Percentiles rank a stretch among this genome's conserved stretches.
Evolutionary conservation across 1,140 invertebrate species (phyloP).

Genomic region (Brachionus sp.): DNA sequence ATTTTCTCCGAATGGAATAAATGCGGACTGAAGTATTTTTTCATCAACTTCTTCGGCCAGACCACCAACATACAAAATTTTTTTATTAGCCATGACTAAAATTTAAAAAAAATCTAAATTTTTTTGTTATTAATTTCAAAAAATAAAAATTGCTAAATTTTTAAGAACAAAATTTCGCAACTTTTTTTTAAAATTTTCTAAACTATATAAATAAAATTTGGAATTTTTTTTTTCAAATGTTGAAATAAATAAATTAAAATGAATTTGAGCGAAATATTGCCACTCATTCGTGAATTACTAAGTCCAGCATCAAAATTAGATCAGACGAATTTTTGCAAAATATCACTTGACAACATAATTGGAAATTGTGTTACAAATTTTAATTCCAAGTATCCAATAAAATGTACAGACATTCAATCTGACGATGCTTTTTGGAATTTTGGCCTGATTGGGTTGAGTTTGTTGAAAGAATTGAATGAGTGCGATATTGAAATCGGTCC

Average conservation of each 20-base stretch:
- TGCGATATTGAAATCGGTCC: not conserved
- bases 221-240: not conserved
- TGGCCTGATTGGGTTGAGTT: not conserved
- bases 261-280: not conserved
- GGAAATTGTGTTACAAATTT: slow-evolving; percentile 26
- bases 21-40: slow-evolving; percentile 88
- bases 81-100: slow-evolving; percentile 28
- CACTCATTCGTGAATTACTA: not conserved
- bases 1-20: slow-evolving; percentile 90
- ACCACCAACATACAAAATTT: slow-evolving; percentile 61
- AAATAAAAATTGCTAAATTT: not conserved
- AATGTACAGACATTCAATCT: not conserved
- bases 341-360: not conserved
- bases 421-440: slow-evolving; percentile 31
- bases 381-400: not conserved
- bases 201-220: not conserved
- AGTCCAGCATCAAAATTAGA: not conserved
- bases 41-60: slow-evolving; percentile 95
- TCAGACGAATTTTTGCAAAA: not conserved
- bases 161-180: not conserved
- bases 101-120: not conserved
- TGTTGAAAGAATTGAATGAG: slow-evolving; percentile 12
- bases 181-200: not conserved
- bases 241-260: not conserved
- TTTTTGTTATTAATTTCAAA: not conserved